Conservation (phyloP, 2,113 vertebrate species). For the Cavia porcellus region DNA sequence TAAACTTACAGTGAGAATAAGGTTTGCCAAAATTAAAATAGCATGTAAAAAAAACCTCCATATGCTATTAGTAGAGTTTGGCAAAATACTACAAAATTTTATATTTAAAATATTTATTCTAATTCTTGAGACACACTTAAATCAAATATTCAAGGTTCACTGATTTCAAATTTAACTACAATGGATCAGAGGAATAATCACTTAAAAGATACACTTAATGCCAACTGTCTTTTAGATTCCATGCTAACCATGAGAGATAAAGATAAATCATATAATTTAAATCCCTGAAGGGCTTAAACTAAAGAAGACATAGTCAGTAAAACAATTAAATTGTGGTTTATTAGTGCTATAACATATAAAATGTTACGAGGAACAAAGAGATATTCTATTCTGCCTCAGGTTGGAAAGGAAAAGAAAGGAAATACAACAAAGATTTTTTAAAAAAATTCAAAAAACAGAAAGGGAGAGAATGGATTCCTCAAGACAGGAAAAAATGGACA, state of each 20-base stretch:
- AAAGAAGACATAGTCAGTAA: not conserved
- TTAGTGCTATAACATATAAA: constrained; percentile 27
- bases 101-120: constrained; percentile 72
- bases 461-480: not conserved
- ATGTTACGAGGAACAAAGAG: constrained; percentile 35
- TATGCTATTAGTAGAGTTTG: constrained; percentile 57
- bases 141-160: constrained; percentile 11
- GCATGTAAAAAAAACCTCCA: constrained; percentile 61
- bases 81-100: constrained; percentile 60
- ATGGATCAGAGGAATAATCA: constrained; percentile 46
- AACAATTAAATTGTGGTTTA: constrained; percentile 2
- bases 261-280: constrained; percentile 30
- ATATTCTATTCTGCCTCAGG: constrained; percentile 54
- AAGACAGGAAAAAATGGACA: not conserved
- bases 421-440: not conserved
- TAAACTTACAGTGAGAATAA: constrained; percentile 68
- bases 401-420: not conserved
- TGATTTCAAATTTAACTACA: constrained; percentile 58
- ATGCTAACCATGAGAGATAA: constrained; percentile 24
- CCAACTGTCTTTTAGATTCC: not conserved
- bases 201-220: constrained; percentile 41
- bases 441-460: not conserved
- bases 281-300: not conserved
- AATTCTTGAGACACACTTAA: constrained; percentile 42
- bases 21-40: constrained; percentile 77